Conservation (phyloP, 2,888 invertebrate species). For the Oscheius myriophilus region DNA sequence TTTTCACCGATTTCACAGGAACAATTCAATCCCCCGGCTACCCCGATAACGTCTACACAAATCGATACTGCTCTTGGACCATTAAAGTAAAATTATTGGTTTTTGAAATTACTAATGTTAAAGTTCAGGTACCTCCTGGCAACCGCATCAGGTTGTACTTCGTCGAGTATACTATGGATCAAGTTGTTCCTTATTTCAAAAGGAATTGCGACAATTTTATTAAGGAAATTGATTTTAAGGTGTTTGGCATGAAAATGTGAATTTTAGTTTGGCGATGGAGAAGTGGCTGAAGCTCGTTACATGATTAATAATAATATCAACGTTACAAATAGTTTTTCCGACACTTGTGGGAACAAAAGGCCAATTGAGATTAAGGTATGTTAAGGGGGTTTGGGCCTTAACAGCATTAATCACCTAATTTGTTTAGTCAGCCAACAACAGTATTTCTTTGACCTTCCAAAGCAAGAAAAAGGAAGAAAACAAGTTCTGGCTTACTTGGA, state of each 20-base stretch:
- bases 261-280: constrained; percentile 42
- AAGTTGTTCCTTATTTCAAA: not conserved
- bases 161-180: constrained; percentile 53
- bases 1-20: constrained; percentile 45
- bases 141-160: constrained; percentile 54
- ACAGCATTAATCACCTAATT: too few species aligned
- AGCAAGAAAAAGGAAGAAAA: constrained; percentile 48
- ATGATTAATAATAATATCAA: constrained; percentile 32
- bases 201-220: constrained; percentile 3
- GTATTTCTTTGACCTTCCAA: constrained; percentile 49
- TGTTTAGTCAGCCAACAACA: constrained; percentile 46
- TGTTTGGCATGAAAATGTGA: too few species aligned
- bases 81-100: constrained; percentile 33
- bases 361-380: constrained; percentile 32
- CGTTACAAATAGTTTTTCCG: constrained; percentile 32
- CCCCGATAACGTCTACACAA: constrained; percentile 43
- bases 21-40: constrained; percentile 68
- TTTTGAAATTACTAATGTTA: constrained; percentile 18
- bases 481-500: constrained; percentile 68
- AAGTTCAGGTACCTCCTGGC: constrained; percentile 57
- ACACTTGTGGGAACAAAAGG: constrained; percentile 29
- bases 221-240: constrained; percentile 12
- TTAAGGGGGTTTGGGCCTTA: too few species aligned
- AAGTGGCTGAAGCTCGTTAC: constrained; percentile 36
- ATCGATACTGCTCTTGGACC: constrained; percentile 44